Conservation (phyloP, 2,888 invertebrate species). For the Acleris literana region DNA sequence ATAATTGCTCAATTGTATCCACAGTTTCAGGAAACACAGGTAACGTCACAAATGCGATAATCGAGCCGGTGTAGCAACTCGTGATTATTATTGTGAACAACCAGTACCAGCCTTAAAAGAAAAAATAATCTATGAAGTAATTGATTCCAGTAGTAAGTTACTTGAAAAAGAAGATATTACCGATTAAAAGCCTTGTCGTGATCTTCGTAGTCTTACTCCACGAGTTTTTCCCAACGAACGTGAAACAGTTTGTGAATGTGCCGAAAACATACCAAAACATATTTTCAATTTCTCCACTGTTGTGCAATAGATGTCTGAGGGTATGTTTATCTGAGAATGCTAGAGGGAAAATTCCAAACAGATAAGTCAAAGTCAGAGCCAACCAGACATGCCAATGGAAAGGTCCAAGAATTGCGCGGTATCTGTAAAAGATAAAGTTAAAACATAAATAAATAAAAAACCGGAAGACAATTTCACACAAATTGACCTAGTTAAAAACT, state of each 20-base stretch:
- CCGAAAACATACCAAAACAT: constrained; percentile 96
- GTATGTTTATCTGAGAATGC: constrained; percentile 89
- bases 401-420: constrained; percentile 92
- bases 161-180: constrained; percentile 59
- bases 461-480: no score
- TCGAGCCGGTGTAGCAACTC: constrained; percentile 92
- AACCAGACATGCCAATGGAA: constrained; percentile 93
- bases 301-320: constrained; percentile 85
- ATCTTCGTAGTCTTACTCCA: constrained; percentile 88
- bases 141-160: no score
- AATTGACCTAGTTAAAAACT: no score
- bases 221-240: constrained; percentile 86
- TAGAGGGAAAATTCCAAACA: constrained; percentile 89
- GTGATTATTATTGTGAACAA: constrained; percentile 93
- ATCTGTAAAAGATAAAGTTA: constrained; percentile 71
- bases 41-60: constrained; percentile 92
- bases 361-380: constrained; percentile 87
- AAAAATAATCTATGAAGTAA: background rate
- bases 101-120: constrained; percentile 88
- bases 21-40: constrained; percentile 90
- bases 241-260: constrained; percentile 92
- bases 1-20: constrained; percentile 86
- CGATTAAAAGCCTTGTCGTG: constrained; percentile 88
- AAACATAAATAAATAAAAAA: no score
- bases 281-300: constrained; percentile 89